Evolutionary conservation across 2,113 vertebrate species (phyloP).

Genomic region (Menura novaehollandiae): DNA sequence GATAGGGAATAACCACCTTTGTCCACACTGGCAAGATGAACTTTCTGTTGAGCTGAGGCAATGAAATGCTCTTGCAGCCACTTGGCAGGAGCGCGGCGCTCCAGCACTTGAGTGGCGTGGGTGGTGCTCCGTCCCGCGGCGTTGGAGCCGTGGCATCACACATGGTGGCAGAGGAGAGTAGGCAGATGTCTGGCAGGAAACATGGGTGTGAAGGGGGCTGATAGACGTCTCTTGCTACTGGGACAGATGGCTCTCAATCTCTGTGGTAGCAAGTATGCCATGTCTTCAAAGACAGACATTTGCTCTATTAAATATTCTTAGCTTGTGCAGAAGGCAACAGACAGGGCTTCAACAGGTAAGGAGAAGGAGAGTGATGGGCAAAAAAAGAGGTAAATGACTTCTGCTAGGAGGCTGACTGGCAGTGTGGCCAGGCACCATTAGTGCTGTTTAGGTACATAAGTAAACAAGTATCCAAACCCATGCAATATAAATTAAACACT

Average conservation of each 20-base stretch:
- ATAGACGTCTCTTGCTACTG: neutral
- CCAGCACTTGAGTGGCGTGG: accelerated
- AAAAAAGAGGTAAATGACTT: neutral
- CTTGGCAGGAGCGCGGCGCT: accelerated
- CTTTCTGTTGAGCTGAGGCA: neutral
- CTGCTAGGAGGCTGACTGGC: neutral
- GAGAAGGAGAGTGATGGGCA: neutral
- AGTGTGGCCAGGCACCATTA: neutral
- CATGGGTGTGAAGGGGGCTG: neutral
- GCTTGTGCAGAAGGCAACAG: neutral
- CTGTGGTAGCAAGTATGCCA: neutral
- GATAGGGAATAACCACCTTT: neutral
- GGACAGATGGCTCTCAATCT: neutral
- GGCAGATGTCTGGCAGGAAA: constrained; percentile 36
- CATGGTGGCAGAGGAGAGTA: neutral
- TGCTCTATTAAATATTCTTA: neutral
- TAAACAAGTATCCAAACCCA: neutral
- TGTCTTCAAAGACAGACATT: neutral
- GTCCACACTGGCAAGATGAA: neutral
- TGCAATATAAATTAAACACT: neutral
- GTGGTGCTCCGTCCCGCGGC: neutral
- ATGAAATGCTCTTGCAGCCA: neutral
- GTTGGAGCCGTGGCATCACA: accelerated
- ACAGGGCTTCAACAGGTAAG: neutral
- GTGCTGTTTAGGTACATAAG: neutral